Conservation (phyloP, 2,797 vertebrate genomes). For the Pogonophryne albipinna region DNA sequence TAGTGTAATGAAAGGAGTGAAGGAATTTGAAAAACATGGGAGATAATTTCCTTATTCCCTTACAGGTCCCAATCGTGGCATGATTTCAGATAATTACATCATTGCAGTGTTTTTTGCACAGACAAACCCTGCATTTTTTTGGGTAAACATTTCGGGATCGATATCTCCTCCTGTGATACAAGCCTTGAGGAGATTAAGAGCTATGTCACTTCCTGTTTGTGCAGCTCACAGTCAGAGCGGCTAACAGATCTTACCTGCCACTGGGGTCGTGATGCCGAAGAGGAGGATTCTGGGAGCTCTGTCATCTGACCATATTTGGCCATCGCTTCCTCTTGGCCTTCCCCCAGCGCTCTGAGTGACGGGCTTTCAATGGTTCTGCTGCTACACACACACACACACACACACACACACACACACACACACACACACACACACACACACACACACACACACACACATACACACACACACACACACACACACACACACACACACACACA, state of each 20-base stretch:
- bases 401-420: slow-evolving; percentile 30
- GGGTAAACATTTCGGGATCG: slow-evolving; percentile 57
- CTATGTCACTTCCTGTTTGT: slow-evolving; percentile 59
- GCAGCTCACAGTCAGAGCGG: neutral
- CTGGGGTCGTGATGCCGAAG: slow-evolving; percentile 59
- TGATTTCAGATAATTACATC: slow-evolving; percentile 81
- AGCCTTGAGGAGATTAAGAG: slow-evolving; percentile 21
- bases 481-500: slow-evolving; percentile 53
- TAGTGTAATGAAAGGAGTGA: slow-evolving; percentile 38
- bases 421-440: slow-evolving; percentile 18
- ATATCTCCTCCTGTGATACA: slow-evolving; percentile 43
- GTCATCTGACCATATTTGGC: slow-evolving; percentile 75
- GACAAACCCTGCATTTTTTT: slow-evolving; percentile 23
- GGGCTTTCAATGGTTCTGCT: slow-evolving; percentile 73
- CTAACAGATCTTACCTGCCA: slow-evolving; percentile 85
- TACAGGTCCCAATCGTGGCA: slow-evolving; percentile 60
- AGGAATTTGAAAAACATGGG: slow-evolving; percentile 38
- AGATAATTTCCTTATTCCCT: slow-evolving; percentile 35
- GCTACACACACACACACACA: slow-evolving; percentile 53
- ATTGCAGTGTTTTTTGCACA: slow-evolving; percentile 62
- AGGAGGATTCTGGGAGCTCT: slow-evolving; percentile 72
- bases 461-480: slow-evolving; percentile 14
- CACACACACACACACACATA: slow-evolving; percentile 55
- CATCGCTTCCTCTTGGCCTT: slow-evolving; percentile 79
- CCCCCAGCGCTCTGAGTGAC: slow-evolving; percentile 73